phyloP scores from a whole-genome alignment of 1,140 invertebrate species.

The Cyphomyrmex costatus region DNA sequence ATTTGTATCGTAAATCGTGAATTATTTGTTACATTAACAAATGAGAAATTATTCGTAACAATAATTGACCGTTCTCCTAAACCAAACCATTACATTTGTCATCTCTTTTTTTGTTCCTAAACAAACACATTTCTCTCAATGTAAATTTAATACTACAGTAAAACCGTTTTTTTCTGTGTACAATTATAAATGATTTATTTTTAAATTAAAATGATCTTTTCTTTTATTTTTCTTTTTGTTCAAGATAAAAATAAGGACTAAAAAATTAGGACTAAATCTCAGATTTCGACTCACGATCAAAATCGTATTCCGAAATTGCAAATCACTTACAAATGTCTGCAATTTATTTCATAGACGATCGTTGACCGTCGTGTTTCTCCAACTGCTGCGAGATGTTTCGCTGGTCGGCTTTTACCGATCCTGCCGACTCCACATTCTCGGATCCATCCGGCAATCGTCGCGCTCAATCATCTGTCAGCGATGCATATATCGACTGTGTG shows the following conservation, averaged over 20 bases:
- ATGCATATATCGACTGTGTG: constrained; percentile 53
- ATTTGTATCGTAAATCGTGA: no score
- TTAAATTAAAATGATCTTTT: neutral
- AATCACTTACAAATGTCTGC: neutral
- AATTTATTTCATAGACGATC: neutral
- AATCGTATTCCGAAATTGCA: neutral
- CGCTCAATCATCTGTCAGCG: constrained; percentile 66
- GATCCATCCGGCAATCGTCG: constrained; percentile 59
- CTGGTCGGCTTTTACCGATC: neutral
- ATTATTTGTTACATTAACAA: no score
- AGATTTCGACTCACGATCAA: neutral
- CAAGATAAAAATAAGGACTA: neutral
- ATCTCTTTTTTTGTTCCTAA: no score
- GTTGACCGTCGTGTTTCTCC: neutral
- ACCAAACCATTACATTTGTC: no score
- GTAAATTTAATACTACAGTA: no score
- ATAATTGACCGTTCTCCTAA: no score
- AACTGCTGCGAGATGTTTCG: neutral
- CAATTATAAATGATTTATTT: neutral
- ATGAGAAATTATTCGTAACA: no score
- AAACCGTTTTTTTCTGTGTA: neutral
- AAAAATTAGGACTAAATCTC: no score
- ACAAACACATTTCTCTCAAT: no score
- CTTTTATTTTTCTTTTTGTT: neutral
- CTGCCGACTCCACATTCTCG: constrained; percentile 28